These are phyloP conservation scores for Euzophera pinguis DNA, from an alignment of 2,888 invertebrate genomes.

Conservation along the genomic window DNA sequence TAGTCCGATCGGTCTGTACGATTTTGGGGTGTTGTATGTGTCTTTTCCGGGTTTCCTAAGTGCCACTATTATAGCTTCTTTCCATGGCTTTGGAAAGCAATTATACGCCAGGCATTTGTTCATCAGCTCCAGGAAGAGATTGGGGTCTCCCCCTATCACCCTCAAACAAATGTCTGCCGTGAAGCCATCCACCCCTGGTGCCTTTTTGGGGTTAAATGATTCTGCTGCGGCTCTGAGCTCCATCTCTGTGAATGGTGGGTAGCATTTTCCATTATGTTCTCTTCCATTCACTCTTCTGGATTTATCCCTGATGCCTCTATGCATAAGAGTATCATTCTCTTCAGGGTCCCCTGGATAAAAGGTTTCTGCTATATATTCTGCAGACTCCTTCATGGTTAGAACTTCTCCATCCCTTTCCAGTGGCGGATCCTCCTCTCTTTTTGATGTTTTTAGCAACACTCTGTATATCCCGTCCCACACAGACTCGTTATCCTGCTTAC, in stretches of 20 bases:
- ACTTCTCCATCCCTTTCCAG: constrained; percentile 4
- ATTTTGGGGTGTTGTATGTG: no score
- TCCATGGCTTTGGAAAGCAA: not conserved
- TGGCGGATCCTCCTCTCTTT: constrained; percentile 13
- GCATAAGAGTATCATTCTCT: not conserved
- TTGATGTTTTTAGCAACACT: constrained; percentile 7
- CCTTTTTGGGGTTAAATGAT: not conserved
- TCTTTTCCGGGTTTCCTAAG: not conserved
- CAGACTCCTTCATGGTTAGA: constrained; percentile 9
- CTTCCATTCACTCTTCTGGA: not conserved
- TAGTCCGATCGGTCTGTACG: no score
- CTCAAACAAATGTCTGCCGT: not conserved
- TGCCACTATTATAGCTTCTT: not conserved
- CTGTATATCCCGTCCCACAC: constrained; percentile 13
- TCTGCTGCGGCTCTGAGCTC: not conserved
- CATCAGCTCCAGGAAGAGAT: not conserved
- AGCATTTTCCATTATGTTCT: not conserved
- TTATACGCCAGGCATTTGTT: not conserved
- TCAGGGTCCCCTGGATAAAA: constrained; percentile 7
- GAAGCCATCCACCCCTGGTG: not conserved
- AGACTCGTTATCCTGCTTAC: constrained; percentile 1
- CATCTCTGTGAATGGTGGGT: not conserved
- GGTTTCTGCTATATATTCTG: not conserved
- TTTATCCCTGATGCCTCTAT: not conserved
- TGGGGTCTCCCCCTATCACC: not conserved